Conservation (phyloP, 2,113 vertebrate genomes). For the Periophthalmus modestus region DNA sequence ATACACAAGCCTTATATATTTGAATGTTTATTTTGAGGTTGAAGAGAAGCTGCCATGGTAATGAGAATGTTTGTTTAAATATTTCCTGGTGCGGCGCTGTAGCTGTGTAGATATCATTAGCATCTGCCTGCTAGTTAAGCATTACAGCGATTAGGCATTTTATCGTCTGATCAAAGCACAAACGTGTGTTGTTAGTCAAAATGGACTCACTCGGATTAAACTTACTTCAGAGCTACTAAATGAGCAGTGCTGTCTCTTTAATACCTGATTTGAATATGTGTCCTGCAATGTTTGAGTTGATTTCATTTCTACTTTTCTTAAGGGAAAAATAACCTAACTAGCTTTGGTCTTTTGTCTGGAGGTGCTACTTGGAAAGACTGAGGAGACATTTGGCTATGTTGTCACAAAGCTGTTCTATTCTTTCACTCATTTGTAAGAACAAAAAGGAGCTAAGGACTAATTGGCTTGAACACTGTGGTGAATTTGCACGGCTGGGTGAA, state of each 20-base stretch:
- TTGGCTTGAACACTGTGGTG: neutral
- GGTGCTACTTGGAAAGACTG: neutral
- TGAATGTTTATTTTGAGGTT: slow-evolving; percentile 8
- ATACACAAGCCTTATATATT: neutral
- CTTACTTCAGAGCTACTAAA: slow-evolving; percentile 4
- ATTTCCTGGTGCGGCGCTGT: neutral
- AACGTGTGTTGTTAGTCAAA: slow-evolving; percentile 1
- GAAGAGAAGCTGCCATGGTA: slow-evolving; percentile 17
- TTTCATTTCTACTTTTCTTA: neutral
- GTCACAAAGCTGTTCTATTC: slow-evolving; percentile 1
- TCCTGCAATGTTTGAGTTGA: neutral
- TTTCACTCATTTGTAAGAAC: slow-evolving; percentile 4
- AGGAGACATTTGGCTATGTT: slow-evolving; percentile 2
- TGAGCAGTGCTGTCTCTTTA: neutral
- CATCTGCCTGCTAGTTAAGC: neutral
- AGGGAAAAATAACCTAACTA: neutral
- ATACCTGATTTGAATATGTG: neutral
- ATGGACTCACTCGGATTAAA: neutral
- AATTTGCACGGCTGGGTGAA: neutral
- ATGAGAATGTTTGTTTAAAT: slow-evolving; percentile 23
- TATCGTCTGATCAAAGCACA: neutral
- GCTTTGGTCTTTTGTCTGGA: neutral
- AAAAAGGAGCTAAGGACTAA: neutral
- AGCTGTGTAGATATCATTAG: slow-evolving; percentile 1
- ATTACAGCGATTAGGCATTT: slow-evolving; percentile 12